Evolutionary conservation across 1,140 invertebrate species (phyloP).

Genomic region (Dysdera silvatica): DNA sequence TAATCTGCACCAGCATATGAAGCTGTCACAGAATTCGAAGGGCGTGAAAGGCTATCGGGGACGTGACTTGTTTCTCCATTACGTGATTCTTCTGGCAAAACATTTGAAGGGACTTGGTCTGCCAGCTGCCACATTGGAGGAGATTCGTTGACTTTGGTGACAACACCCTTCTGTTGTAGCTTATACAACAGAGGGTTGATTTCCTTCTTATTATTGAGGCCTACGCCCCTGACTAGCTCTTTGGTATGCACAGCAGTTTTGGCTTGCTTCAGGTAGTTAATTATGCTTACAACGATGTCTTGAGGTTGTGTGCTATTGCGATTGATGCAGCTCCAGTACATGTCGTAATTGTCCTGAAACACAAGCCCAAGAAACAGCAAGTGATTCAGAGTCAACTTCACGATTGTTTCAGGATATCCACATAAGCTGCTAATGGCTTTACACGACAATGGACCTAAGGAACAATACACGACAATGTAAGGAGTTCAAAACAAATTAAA

Average conservation of each 20-base stretch:
- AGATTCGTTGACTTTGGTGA: conserved; percentile 33
- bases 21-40: too few species aligned
- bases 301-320: conserved; percentile 32
- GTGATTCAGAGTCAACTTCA: conserved; percentile 22
- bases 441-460: conserved; percentile 21
- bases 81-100: too few species aligned
- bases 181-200: conserved; percentile 38
- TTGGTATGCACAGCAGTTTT: conserved; percentile 33
- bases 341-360: conserved; percentile 23
- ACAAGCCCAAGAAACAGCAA: conserved; percentile 24
- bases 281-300: conserved; percentile 29
- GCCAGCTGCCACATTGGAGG: conserved; percentile 34
- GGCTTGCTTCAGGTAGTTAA: conserved; percentile 31
- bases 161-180: conserved; percentile 33
- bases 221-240: conserved; percentile 36
- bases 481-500: background rate
- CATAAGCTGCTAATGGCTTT: conserved; percentile 26
- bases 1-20: too few species aligned
- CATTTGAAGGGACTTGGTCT: too few species aligned
- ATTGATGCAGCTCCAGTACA: conserved; percentile 26
- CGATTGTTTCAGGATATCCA: conserved; percentile 22
- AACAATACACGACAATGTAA: background rate
- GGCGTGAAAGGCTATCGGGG: too few species aligned
- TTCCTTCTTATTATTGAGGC: conserved; percentile 35
- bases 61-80: too few species aligned